Conservation (phyloP, 2,888 invertebrate species). For the Cephonodes hylas region DNA sequence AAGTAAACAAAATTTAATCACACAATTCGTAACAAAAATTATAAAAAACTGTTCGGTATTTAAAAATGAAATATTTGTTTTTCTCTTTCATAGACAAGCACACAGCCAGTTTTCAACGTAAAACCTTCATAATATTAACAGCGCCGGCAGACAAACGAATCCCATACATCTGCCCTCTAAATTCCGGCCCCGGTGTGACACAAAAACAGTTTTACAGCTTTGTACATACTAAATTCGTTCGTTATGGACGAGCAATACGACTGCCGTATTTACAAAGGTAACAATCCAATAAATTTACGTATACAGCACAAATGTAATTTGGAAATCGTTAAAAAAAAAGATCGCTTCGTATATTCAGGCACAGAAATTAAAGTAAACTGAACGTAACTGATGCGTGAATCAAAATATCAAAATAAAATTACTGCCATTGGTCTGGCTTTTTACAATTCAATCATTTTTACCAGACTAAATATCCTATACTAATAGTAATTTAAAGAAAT, state of each 20-base stretch:
- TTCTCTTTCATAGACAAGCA: neutral
- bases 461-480: neutral
- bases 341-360: neutral
- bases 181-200: neutral
- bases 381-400: neutral
- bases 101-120: neutral
- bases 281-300: conserved; percentile 5
- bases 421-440: neutral
- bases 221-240: conserved; percentile 8
- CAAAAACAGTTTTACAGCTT: conserved; percentile 12
- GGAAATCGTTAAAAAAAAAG: conserved; percentile 10
- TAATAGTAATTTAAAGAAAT: too few relatives aligned
- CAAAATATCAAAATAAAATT: neutral
- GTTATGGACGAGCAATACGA: conserved; percentile 14
- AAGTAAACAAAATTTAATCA: too few relatives aligned
- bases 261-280: conserved; percentile 16
- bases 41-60: neutral
- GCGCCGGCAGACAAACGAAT: neutral
- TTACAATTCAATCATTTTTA: neutral
- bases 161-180: neutral
- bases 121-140: neutral
- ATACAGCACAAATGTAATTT: conserved; percentile 12
- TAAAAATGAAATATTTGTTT: neutral
- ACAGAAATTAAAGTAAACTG: conserved; percentile 1
- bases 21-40: neutral